Evolutionary conservation across 2,888 invertebrate species (phyloP), one percentile per base, ranked within the genome.

Genomic region (Drosophila fulvimacula): DNA sequence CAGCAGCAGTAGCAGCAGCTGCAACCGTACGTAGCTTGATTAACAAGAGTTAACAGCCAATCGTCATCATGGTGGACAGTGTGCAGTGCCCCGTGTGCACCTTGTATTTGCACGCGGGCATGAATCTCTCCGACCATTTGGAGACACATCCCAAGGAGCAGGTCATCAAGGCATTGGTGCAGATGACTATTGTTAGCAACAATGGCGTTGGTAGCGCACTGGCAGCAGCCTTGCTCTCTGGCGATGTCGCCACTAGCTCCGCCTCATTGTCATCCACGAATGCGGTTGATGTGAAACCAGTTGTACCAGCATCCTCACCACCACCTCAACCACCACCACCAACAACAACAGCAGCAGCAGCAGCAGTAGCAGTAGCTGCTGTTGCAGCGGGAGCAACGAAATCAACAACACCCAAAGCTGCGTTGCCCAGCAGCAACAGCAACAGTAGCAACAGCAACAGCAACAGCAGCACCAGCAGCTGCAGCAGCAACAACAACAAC

Each of bases 71-170:
- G 92, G 90, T 82, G 63, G 91, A 89, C 69, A 91, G 90, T 69
- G 89, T 94, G 83, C 94, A 94, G 91, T 97, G 97, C 92, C 97
- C 97, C 60, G 97, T 97, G 78, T 97, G 97, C 93, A 97, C 97
- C 41, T 93, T 97, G 73, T 97, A 95, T 92, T 93, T 97, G 79
- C 95, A 96, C 81, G 96, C 96, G 93, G 97, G 97, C 64, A 97
- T 97, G 93, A 95, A 95, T 68, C 93, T 97, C 81, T 96, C 96
- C 91, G 95, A 95, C 76, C 97, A 97, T 92, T 93, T 97, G 92
- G 95, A 96, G 90, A 97, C 96, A 30, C 97, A 97, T 93, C 97
- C 97, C 44, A 97, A 97, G 92, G 97, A 97, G 85, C 96, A 96
- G 93, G 96, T 97, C 56, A 97, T 97, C 82, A 96, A 95, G 91